A percentile compares a stretch with the other conserved stretches of the same genome.
Conservation (phyloP, 2,888 invertebrate species). For the Petrophora chlorosata region DNA sequence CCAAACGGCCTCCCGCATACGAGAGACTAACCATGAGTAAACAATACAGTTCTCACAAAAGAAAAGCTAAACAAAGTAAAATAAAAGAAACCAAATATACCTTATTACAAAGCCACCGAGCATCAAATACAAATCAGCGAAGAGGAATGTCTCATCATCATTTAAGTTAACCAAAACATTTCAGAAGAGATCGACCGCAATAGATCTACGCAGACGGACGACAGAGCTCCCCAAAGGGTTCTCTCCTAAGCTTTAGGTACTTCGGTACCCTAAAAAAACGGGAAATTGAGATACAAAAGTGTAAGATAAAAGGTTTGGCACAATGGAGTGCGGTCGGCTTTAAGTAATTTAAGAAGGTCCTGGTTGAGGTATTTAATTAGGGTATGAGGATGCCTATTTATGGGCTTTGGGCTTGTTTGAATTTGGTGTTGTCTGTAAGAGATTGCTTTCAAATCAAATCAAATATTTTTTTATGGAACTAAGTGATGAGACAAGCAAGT, state of each 20-base stretch:
- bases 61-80: too few species aligned
- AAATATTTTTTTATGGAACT: too few species aligned
- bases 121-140: not conserved
- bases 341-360: slow-evolving; percentile 49
- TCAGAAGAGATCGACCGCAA: slow-evolving; percentile 21
- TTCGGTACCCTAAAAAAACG: slow-evolving; percentile 44
- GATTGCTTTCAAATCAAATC: too few species aligned
- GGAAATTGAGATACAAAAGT: slow-evolving; percentile 71
- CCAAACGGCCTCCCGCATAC: too few species aligned
- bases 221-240: slow-evolving; percentile 7
- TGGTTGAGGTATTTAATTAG: slow-evolving; percentile 41
- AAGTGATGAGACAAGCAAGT: too few species aligned
- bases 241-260: slow-evolving; percentile 7
- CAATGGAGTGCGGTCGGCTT: slow-evolving; percentile 41
- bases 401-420: slow-evolving; percentile 19
- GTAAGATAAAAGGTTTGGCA: slow-evolving; percentile 52
- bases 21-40: too few species aligned
- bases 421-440: too few species aligned
- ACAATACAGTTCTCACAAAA: too few species aligned
- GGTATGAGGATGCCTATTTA: slow-evolving; percentile 24
- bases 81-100: too few species aligned
- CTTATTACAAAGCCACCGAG: too few species aligned
- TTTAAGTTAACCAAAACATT: slow-evolving; percentile 38
- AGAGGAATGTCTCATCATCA: slow-evolving; percentile 32
- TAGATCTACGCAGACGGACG: slow-evolving; percentile 1